Conservation (phyloP, 2,888 invertebrate species). For the Ectemnius continuus region DNA sequence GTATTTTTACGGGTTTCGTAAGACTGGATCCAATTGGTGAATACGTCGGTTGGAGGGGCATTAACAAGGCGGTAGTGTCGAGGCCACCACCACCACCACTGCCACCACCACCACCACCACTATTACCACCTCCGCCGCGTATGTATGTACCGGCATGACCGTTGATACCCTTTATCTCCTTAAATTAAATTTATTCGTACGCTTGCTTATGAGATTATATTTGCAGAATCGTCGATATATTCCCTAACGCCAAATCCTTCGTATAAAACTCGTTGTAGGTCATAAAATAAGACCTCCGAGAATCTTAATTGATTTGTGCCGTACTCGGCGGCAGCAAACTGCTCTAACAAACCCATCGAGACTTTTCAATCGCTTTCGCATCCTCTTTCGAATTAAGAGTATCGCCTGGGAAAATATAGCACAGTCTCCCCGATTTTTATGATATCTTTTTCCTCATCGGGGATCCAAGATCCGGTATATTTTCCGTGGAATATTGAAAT, state of each 20-base stretch:
- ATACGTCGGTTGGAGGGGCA: conserved; percentile 32
- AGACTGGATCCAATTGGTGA: conserved; percentile 55
- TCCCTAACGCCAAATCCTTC: not conserved
- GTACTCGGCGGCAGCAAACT: conserved; percentile 22
- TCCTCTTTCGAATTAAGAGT: too few species aligned
- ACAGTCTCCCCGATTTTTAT: too few species aligned
- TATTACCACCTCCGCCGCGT: conserved; percentile 16
- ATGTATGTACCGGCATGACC: conserved; percentile 12
- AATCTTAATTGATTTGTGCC: conserved; percentile 25
- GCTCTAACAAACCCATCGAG: conserved; percentile 26
- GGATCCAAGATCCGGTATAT: not conserved
- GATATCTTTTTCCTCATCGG: not conserved
- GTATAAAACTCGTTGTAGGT: not conserved
- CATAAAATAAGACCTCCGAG: not conserved
- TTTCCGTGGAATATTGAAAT: conserved; percentile 18
- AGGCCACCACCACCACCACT: conserved; percentile 35
- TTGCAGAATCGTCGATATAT: not conserved
- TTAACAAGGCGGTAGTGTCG: conserved; percentile 38
- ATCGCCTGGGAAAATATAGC: too few species aligned
- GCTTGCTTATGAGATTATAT: not conserved
- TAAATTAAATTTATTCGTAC: not conserved
- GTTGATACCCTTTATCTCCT: conserved; percentile 23
- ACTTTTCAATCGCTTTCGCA: too few species aligned
- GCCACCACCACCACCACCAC: conserved; percentile 21
- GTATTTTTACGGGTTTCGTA: conserved; percentile 55